These are phyloP conservation scores for Bembecia ichneumoniformis DNA, from an alignment of 2,888 invertebrate species.

Conservation along the genomic window DNA sequence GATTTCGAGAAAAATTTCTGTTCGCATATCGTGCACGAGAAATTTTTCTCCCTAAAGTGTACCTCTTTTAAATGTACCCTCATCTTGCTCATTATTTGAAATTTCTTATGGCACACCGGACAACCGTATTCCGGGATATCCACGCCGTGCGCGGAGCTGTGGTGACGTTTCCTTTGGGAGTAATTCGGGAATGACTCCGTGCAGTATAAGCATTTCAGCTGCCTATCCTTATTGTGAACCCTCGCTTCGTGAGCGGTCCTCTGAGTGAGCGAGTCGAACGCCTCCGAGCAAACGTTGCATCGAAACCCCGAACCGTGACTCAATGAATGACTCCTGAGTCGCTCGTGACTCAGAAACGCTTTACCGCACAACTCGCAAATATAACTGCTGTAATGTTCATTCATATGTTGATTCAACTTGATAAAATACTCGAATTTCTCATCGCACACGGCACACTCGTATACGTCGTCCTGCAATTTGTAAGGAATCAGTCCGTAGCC, in stretches of 20 bases:
- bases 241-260: slow-evolving; percentile 36
- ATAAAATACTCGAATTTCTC: slow-evolving; percentile 48
- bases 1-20: slow-evolving; percentile 64
- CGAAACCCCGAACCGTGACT: slow-evolving; percentile 40
- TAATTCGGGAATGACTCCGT: slow-evolving; percentile 43
- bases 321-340: slow-evolving; percentile 41
- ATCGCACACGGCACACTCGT: slow-evolving; percentile 43
- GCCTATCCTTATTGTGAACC: slow-evolving; percentile 35
- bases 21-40: slow-evolving; percentile 57
- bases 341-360: slow-evolving; percentile 44
- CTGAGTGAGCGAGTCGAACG: slow-evolving; percentile 39
- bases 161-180: slow-evolving; percentile 37
- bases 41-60: slow-evolving; percentile 58
- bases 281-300: slow-evolving; percentile 37
- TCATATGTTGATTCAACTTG: slow-evolving; percentile 61
- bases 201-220: slow-evolving; percentile 44
- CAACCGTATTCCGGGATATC: slow-evolving; percentile 36
- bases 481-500: slow-evolving; percentile 51
- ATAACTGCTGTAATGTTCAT: slow-evolving; percentile 46
- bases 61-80: slow-evolving; percentile 50
- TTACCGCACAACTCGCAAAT: slow-evolving; percentile 58
- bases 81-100: slow-evolving; percentile 46
- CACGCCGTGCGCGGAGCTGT: slow-evolving; percentile 30
- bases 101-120: slow-evolving; percentile 41
- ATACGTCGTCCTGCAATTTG: slow-evolving; percentile 26